Conservation (phyloP, 1,140 invertebrate genomes). For the Oncopeltus fasciatus region DNA sequence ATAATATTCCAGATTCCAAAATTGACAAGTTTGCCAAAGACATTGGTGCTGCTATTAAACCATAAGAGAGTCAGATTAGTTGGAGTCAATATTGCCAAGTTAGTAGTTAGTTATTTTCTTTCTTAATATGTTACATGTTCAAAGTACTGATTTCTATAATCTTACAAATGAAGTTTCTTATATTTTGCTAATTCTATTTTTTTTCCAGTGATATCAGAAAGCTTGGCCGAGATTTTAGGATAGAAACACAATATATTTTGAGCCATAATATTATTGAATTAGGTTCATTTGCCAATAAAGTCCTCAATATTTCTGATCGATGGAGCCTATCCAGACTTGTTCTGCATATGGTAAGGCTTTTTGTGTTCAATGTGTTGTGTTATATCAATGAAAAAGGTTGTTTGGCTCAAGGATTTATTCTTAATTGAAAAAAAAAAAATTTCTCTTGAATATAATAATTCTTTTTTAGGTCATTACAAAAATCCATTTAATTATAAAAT, state of each 20-base stretch:
- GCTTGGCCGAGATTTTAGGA: slow-evolving; percentile 42
- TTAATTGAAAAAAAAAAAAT: background rate
- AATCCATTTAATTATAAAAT: background rate
- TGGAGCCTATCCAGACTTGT: slow-evolving; percentile 47
- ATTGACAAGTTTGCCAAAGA: too few species aligned
- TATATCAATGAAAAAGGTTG: too few species aligned
- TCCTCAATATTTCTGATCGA: slow-evolving; percentile 35
- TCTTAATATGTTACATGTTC: too few species aligned
- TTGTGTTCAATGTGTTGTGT: background rate
- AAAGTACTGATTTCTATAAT: too few species aligned
- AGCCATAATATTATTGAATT: slow-evolving; percentile 44
- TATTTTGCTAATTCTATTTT: background rate
- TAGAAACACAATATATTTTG: slow-evolving; percentile 35
- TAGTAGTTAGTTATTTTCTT: too few species aligned
- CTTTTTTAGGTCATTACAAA: background rate
- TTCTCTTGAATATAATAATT: background rate
- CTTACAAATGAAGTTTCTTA: too few species aligned
- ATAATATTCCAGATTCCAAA: too few species aligned
- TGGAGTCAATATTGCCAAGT: too few species aligned
- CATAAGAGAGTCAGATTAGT: too few species aligned
- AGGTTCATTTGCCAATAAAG: slow-evolving; percentile 37
- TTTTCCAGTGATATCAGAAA: slow-evolving; percentile 42
- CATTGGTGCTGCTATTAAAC: too few species aligned
- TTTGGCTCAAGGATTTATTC: too few species aligned
- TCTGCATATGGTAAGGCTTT: slow-evolving; percentile 37